These are phyloP conservation scores for Stratiolaelaps scimitus DNA, from an alignment of 1,140 invertebrate species.

Conservation along the genomic window DNA sequence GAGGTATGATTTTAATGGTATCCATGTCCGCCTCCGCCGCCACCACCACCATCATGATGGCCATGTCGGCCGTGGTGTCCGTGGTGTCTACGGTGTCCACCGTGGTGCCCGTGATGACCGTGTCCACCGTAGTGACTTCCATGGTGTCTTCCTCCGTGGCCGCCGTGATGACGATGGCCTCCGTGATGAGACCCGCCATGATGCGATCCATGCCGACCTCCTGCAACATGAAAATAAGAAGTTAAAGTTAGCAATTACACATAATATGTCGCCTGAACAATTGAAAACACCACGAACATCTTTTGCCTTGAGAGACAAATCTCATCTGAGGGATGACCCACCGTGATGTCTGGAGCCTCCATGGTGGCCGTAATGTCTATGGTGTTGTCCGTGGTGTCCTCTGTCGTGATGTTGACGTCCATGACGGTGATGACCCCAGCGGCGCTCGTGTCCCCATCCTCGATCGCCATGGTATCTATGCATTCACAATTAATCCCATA, in stretches of 20 bases:
- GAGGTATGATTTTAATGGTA: background rate
- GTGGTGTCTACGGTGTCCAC: conserved; percentile 5
- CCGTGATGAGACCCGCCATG: conserved; percentile 1
- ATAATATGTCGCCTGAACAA: too few relatives aligned
- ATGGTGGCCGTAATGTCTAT: conserved; percentile 13
- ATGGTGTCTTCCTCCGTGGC: conserved; percentile 15
- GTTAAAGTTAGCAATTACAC: background rate
- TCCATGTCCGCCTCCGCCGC: background rate
- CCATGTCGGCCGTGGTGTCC: conserved; percentile 24
- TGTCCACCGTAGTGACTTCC: conserved; percentile 19
- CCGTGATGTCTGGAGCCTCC: conserved; percentile 24
- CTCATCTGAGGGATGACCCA: background rate
- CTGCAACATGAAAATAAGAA: background rate
- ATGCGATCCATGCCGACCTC: background rate
- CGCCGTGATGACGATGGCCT: conserved; percentile 23
- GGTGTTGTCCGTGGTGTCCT: background rate
- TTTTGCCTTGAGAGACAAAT: too few relatives aligned
- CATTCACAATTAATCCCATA: too few relatives aligned
- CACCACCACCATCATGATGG: conserved; percentile 10
- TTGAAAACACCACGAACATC: too few relatives aligned
- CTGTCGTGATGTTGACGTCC: conserved; percentile 23
- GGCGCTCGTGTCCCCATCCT: conserved; percentile 4
- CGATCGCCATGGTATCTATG: conserved; percentile 1
- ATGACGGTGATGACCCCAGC: conserved; percentile 18
- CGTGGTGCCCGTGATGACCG: conserved; percentile 28